Percentiles rank a stretch among this genome's conserved stretches.
phyloP scores from a whole-genome alignment of 2,888 invertebrate genomes.

The Acanthopleura granulata region DNA sequence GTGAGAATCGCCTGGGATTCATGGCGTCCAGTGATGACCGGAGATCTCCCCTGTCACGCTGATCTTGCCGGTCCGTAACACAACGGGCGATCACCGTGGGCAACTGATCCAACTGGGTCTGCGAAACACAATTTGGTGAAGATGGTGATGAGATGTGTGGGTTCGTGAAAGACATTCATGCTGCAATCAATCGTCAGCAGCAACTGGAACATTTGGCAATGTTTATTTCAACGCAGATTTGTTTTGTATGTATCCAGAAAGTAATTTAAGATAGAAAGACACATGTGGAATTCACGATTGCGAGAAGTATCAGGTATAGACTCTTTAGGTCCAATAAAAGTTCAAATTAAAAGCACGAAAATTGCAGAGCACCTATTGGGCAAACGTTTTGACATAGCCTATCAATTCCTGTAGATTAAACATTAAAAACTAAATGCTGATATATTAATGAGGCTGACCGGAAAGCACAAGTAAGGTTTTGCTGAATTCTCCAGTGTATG shows the following conservation, averaged over 20 bases:
- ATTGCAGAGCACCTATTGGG: too few relatives aligned
- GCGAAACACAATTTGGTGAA: background rate
- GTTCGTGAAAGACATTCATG: background rate
- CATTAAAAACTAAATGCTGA: too few relatives aligned
- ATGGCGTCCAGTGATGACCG: background rate
- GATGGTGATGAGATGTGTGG: background rate
- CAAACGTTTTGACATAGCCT: too few relatives aligned
- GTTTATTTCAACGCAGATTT: background rate
- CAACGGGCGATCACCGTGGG: constrained; percentile 9
- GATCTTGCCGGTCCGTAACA: background rate
- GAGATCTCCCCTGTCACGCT: background rate
- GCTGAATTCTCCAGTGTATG: background rate
- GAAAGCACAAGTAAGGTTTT: too few relatives aligned
- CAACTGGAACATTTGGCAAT: too few relatives aligned
- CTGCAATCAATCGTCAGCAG: too few relatives aligned
- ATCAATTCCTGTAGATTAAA: too few relatives aligned
- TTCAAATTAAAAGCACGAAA: too few relatives aligned
- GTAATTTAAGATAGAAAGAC: background rate
- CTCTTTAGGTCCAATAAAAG: too few relatives aligned
- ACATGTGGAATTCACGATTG: too few relatives aligned
- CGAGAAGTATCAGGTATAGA: too few relatives aligned
- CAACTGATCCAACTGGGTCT: constrained; percentile 13
- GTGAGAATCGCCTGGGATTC: constrained; percentile 10
- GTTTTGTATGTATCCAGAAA: background rate
- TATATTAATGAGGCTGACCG: too few relatives aligned